Evolutionary conservation across 2,888 invertebrate species (phyloP), one percentile per base, ranked within the genome.

Genomic region (Drosophila yooni): DNA sequence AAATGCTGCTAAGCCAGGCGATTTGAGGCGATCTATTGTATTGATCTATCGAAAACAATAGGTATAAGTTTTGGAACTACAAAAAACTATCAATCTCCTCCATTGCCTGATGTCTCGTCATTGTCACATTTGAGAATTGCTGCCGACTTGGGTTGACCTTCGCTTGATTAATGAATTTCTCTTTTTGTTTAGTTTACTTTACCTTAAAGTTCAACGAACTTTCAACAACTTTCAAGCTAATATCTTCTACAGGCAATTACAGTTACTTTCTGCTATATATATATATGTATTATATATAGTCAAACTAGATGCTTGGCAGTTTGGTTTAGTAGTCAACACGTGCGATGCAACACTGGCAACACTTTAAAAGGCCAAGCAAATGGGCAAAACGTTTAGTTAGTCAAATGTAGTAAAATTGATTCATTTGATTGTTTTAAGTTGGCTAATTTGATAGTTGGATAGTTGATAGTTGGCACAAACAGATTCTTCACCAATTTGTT

Each of bases 271-370:
- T 21, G 46, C 21, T 31, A 31, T 27, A 27, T 27, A 27, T 27
- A 27, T 27, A 27, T 31, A 31, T 31, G 8, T 31, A 31, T 31
- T 29, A 29, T 29, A 8, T 13, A 34, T 34, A 6, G 34, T 34
- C 34, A 34, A 34, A 34, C 34, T 36, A 36, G 15, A 36, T 13
- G 43, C 6, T 46, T 46, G 21, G 6, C 43, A 46, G 21, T 53
- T 36, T 11, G 50, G 27, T 75, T 78, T 70, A 76, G 76, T 77
- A 79, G 18, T 67, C 33, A 71, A 70, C 65, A 46, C 46, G 33
- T 63, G 62, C 74, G 50, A 73, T 72, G 61, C 67, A 76, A 59
- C 53, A 46, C 43, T 48, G 46, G 68, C 63, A 78, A 65, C 61
- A 77, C 60, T 70, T 54, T 58, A 29, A 29, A 58, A 67, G 53